A percentile compares a stretch with the other conserved stretches of the same genome.
Evolutionary conservation across 2,113 vertebrate species (phyloP).

Genomic region (Gobius niger): DNA sequence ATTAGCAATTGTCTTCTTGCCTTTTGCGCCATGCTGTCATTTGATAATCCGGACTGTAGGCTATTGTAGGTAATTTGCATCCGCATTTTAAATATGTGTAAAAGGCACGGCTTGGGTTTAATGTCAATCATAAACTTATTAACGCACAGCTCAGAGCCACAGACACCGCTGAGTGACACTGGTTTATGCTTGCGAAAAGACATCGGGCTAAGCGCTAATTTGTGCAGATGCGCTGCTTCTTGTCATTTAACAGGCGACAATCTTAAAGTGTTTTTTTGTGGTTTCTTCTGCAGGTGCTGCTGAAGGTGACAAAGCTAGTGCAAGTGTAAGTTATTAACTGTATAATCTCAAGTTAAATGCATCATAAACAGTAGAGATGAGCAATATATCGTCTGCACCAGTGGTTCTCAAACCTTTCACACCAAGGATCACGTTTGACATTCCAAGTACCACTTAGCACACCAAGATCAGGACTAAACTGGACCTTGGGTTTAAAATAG

Average conservation of each 20-base stretch:
- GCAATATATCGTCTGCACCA: no score
- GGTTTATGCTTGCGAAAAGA: slow-evolving; percentile 51
- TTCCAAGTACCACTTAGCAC: no score
- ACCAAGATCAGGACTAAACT: no score
- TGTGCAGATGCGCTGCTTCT: slow-evolving; percentile 35
- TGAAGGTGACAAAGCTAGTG: slow-evolving; percentile 17
- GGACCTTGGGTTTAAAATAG: no score
- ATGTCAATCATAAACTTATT: slow-evolving; percentile 73
- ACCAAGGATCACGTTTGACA: no score
- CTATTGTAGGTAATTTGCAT: slow-evolving; percentile 65
- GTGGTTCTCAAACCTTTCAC: no score
- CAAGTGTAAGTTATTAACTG: slow-evolving; percentile 49
- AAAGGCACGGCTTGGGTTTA: slow-evolving; percentile 61
- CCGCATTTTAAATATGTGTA: slow-evolving; percentile 59
- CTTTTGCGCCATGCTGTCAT: slow-evolving; percentile 58
- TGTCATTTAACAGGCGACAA: no score
- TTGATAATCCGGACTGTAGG: slow-evolving; percentile 69
- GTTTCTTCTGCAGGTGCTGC: slow-evolving; percentile 60
- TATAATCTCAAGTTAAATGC: background rate
- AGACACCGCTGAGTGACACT: slow-evolving; percentile 59
- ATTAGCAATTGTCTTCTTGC: slow-evolving; percentile 63
- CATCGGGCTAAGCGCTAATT: slow-evolving; percentile 43
- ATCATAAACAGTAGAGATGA: no score
- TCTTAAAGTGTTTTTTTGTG: slow-evolving; percentile 24
- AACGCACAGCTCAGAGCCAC: slow-evolving; percentile 55